Conservation (phyloP, 2,888 invertebrate genomes). For the Muschampia plurimacula region DNA sequence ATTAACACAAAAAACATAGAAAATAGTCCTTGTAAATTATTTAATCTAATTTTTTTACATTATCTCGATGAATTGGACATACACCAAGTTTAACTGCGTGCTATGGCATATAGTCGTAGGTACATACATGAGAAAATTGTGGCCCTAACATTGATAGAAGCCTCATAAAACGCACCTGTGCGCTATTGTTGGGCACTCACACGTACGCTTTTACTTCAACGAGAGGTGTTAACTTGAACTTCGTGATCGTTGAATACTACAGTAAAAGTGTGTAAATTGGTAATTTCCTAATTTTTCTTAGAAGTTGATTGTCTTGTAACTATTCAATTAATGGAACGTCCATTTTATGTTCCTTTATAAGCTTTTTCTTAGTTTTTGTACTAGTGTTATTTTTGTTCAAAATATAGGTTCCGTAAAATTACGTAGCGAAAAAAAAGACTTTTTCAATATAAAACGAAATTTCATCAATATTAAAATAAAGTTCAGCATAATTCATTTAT, state of each 20-base stretch:
- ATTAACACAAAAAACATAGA: neutral
- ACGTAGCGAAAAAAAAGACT: neutral
- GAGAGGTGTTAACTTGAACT: constrained; percentile 74
- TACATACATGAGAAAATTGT: constrained; percentile 29
- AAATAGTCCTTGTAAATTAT: neutral
- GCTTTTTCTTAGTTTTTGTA: neutral
- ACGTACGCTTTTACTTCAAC: constrained; percentile 48
- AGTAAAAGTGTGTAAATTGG: constrained; percentile 71
- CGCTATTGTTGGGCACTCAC: constrained; percentile 41
- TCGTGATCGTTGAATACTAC: constrained; percentile 73
- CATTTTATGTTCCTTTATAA: constrained; percentile 9
- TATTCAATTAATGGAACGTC: constrained; percentile 40
- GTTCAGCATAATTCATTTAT: too few relatives aligned
- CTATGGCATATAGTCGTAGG: neutral
- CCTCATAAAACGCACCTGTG: constrained; percentile 19
- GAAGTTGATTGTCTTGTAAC: constrained; percentile 57
- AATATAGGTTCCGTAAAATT: too few relatives aligned
- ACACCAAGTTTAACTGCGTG: neutral
- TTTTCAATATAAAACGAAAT: too few relatives aligned
- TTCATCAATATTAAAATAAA: too few relatives aligned
- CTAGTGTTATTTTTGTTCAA: too few relatives aligned
- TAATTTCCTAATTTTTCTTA: constrained; percentile 60
- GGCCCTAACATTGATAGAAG: constrained; percentile 32
- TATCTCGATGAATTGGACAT: neutral
- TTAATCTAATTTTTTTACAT: neutral